These are phyloP conservation scores for Grallaria varia DNA, from an alignment of 2,113 vertebrate genomes.

Conservation along the genomic window DNA sequence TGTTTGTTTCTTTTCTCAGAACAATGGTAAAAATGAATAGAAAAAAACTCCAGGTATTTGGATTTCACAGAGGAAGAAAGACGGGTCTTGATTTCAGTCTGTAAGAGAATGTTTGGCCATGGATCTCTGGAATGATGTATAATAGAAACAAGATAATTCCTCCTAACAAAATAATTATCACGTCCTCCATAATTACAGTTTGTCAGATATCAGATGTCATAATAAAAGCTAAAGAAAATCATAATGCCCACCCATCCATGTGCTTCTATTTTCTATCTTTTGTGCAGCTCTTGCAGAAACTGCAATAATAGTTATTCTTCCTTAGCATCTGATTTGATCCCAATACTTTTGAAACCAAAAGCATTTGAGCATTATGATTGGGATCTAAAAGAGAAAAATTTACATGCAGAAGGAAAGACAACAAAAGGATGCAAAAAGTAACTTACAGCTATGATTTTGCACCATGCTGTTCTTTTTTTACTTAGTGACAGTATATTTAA, in stretches of 20 bases:
- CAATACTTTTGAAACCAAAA: neutral
- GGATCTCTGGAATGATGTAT: neutral
- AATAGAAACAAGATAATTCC: neutral
- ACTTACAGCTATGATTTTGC: neutral
- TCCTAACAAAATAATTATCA: neutral
- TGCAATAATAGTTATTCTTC: neutral
- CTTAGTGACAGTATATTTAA: neutral
- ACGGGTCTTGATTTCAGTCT: neutral
- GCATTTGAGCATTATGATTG: rapidly evolving
- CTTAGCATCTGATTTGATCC: neutral
- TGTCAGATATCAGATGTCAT: neutral
- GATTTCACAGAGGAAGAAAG: neutral
- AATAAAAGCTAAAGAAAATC: neutral
- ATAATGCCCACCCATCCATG: neutral
- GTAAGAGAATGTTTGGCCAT: rapidly evolving
- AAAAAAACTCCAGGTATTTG: rapidly evolving
- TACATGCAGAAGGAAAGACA: neutral
- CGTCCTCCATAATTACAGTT: neutral
- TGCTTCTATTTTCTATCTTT: neutral
- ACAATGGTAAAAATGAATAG: neutral
- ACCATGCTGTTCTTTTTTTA: rapidly evolving
- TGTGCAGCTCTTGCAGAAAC: neutral
- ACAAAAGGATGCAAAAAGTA: neutral
- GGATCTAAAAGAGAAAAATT: neutral
- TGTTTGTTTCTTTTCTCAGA: neutral